Evolutionary conservation across 2,113 vertebrate genomes (phyloP), one percentile per base, ranked within the genome.

Genomic region (Pseudorasbora parva): DNA sequence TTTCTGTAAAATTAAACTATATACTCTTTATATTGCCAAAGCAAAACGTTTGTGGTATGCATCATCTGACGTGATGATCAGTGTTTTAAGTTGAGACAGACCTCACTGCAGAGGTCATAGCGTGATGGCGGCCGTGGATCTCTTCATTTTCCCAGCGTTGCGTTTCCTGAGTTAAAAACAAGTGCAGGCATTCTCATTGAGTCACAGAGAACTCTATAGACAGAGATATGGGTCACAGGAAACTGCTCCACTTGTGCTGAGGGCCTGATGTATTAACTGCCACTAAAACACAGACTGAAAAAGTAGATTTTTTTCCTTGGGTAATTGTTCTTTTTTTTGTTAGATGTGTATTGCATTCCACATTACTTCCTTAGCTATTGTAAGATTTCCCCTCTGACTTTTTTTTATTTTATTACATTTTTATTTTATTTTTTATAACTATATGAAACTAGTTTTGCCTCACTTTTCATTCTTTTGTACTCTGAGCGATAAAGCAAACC

Each of bases 121-220:
- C 64, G 64, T 84, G 86, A 81, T 66, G 82, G 43, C 15, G 51
- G 12, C 19, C 19, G 0, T 7, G 11, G 23, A 43, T 56, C 43
- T 54, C 51, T 62, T 51, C 47, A n/a, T 66, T 84, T 87, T 87
- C 86, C 86, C 86, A 87, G 78, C 78, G 84, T 84, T 87, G 86
- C 84, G 71, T 82, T 82, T 87, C 78, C 54, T 81, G 72, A 57
- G 56, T 43, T 66, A 49, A 82, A 87, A 87, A 84, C 86, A 87
- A 84, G 81, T 45, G 72, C 10, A 62, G 4, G 54, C 25, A 33
- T 87, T 84, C 56, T 84, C 78, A 71, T 74, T 23, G 64, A 45
- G 82, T 81, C 72, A 72, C 49, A 33, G 73, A 56, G 73, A 69
- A 33, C 74, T 64, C 56, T 78, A 57, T 51, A 27, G 69, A 69